Percentiles rank a stretch among this genome's conserved stretches.
Conservation (phyloP, 1,140 invertebrate species). For the Agraylea sexmaculata region DNA sequence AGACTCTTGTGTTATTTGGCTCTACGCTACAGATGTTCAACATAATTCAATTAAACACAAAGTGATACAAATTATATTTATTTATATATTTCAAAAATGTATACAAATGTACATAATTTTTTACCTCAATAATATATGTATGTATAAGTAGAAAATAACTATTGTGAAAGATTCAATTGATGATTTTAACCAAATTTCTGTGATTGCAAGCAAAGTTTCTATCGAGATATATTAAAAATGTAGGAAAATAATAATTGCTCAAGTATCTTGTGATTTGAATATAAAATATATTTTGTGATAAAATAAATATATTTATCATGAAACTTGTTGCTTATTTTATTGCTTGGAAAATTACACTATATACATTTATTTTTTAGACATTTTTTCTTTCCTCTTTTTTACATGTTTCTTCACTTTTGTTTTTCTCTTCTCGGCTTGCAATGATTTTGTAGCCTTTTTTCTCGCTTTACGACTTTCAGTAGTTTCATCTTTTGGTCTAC, state of each 20-base stretch:
- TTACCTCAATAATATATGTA: no score
- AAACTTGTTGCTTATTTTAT: not conserved
- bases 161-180: no score
- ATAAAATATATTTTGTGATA: not conserved
- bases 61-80: slow-evolving; percentile 9
- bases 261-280: not conserved
- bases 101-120: no score
- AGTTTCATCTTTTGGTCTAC: slow-evolving; percentile 77
- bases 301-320: not conserved
- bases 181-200: no score
- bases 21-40: slow-evolving; percentile 40
- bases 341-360: no score
- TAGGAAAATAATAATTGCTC: no score
- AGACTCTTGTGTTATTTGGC: slow-evolving; percentile 42
- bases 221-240: no score
- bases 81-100: slow-evolving; percentile 6
- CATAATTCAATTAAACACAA: slow-evolving; percentile 29
- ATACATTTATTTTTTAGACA: slow-evolving; percentile 28
- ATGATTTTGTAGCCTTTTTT: slow-evolving; percentile 77
- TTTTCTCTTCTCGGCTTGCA: slow-evolving; percentile 84
- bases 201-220: no score
- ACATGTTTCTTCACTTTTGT: slow-evolving; percentile 91
- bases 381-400: slow-evolving; percentile 80
- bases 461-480: slow-evolving; percentile 72
- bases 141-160: no score